Percentiles rank a stretch among this genome's conserved stretches.
Conservation (phyloP, 2,888 invertebrate species). For the Campopleginae sp. region DNA sequence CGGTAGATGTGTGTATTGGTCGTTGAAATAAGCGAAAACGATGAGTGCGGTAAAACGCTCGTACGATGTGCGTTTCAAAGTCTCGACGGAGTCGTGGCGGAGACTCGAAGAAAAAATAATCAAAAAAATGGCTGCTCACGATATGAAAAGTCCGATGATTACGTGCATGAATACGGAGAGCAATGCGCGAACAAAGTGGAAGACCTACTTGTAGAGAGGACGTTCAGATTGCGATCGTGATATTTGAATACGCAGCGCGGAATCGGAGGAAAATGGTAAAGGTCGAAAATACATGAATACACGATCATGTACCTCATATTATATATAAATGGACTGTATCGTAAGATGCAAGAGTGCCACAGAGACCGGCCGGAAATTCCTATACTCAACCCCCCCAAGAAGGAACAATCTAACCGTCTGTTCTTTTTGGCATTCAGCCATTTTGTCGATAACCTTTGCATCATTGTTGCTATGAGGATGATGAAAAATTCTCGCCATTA, state of each 20-base stretch:
- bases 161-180: conserved; percentile 31
- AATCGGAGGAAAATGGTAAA: conserved; percentile 36
- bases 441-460: conserved; percentile 79
- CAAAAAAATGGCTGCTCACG: conserved; percentile 19
- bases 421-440: conserved; percentile 79
- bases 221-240: conserved; percentile 45
- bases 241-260: conserved; percentile 59
- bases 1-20: neutral
- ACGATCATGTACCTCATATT: conserved; percentile 45
- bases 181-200: conserved; percentile 18
- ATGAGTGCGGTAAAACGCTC: neutral
- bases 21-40: conserved; percentile 1
- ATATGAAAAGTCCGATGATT: conserved; percentile 26
- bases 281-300: conserved; percentile 34
- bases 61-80: neutral
- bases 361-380: conserved; percentile 73
- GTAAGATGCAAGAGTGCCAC: conserved; percentile 39
- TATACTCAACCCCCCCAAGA: conserved; percentile 76
- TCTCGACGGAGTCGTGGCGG: neutral
- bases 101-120: neutral
- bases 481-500: conserved; percentile 66
- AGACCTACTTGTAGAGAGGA: conserved; percentile 35
- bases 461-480: conserved; percentile 69
- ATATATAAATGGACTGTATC: conserved; percentile 50
- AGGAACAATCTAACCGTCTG: conserved; percentile 79